phyloP scores from a whole-genome alignment of 1,140 invertebrate genomes.

The Drosophila nigromelanica region DNA sequence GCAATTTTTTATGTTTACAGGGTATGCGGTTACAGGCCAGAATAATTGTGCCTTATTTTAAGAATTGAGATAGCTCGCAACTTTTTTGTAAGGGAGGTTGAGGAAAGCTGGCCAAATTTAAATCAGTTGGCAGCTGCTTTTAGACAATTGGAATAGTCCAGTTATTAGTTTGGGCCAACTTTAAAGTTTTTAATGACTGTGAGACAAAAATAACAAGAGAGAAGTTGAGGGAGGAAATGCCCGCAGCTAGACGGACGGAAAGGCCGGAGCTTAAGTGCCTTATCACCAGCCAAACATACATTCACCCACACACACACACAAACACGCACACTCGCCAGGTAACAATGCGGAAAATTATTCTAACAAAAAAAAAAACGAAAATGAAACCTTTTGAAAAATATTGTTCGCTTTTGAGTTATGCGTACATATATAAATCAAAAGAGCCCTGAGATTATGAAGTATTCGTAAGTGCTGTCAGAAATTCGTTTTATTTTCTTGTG shows the following conservation, averaged over 20 bases:
- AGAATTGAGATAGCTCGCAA: neutral
- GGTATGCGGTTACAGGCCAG: neutral
- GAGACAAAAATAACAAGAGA: neutral
- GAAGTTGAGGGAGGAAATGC: neutral
- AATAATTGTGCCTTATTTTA: no score
- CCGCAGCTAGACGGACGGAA: neutral
- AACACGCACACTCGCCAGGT: neutral
- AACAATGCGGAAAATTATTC: conserved; percentile 29
- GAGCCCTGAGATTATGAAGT: conserved; percentile 41
- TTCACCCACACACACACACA: conserved; percentile 34
- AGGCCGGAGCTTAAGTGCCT: conserved; percentile 42
- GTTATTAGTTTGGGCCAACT: conserved; percentile 35
- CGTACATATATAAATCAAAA: conserved; percentile 40
- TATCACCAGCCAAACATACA: conserved; percentile 50
- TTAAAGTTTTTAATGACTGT: conserved; percentile 15
- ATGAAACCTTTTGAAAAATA: conserved; percentile 1
- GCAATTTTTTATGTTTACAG: neutral
- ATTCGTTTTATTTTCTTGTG: conserved; percentile 42
- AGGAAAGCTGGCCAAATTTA: neutral
- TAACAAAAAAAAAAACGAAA: neutral
- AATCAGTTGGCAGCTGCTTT: conserved; percentile 20
- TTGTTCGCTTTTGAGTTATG: conserved; percentile 27
- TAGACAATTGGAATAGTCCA: conserved; percentile 19
- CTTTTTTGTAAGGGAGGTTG: neutral
- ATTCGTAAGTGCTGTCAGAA: conserved; percentile 42